Evolutionary conservation across 2,113 vertebrate species (phyloP).

Genomic region (Geothlypis trichas): DNA sequence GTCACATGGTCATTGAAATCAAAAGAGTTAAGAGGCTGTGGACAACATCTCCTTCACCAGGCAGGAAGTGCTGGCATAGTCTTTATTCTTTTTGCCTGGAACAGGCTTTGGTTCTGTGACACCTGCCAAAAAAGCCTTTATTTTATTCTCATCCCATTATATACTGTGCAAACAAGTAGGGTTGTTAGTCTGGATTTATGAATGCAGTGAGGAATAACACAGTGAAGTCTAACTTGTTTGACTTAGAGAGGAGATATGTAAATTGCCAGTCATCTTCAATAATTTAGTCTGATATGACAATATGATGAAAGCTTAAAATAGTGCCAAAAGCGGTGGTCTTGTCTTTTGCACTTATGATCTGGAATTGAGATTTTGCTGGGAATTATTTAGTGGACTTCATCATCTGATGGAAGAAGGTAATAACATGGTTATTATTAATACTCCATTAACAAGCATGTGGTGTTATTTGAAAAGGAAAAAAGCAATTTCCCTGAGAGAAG

Average conservation of each 20-base stretch:
- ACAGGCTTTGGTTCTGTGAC: not conserved
- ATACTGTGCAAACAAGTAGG: not conserved
- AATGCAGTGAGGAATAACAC: not conserved
- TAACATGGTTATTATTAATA: not conserved
- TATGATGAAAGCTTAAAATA: slow-evolving; percentile 23
- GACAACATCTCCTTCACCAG: not conserved
- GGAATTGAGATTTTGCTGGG: slow-evolving; percentile 10
- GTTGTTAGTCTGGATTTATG: not conserved
- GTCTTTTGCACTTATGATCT: not conserved
- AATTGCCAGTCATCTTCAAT: slow-evolving; percentile 42
- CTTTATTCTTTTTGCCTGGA: not conserved
- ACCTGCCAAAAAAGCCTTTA: not conserved
- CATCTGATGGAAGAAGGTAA: not conserved
- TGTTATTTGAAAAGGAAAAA: not conserved
- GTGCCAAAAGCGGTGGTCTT: not conserved
- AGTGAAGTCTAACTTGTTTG: not conserved
- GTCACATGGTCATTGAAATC: not conserved
- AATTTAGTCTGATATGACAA: slow-evolving; percentile 24
- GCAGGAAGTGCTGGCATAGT: not conserved
- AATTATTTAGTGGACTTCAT: not conserved
- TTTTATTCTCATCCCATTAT: not conserved
- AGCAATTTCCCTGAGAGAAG: not conserved
- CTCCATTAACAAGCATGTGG: not conserved
- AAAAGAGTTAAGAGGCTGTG: not conserved
- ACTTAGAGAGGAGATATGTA: slow-evolving; percentile 18